Evolutionary conservation across 2,888 invertebrate genomes (phyloP).

Genomic region (Drosophila mettleri): DNA sequence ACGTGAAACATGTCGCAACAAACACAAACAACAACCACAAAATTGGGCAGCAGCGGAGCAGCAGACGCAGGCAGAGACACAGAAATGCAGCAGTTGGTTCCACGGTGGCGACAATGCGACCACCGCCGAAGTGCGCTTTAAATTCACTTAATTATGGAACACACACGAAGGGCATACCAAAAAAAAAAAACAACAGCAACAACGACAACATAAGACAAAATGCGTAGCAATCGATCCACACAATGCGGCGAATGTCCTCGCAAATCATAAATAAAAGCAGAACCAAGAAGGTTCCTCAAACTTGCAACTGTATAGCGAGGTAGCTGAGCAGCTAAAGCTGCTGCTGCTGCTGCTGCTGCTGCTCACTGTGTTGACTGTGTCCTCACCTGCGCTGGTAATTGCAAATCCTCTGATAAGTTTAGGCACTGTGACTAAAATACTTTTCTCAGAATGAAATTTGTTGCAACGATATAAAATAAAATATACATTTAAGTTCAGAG

Average conservation of each 20-base stretch:
- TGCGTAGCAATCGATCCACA: conserved; percentile 50
- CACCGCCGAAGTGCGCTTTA: conserved; percentile 74
- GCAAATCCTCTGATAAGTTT: conserved; percentile 36
- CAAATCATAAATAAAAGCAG: conserved; percentile 77
- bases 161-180: conserved; percentile 82
- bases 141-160: conserved; percentile 84
- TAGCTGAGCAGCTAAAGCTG: not conserved
- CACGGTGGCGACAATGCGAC: conserved; percentile 59
- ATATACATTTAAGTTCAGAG: too few relatives aligned
- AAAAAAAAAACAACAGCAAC: conserved; percentile 20
- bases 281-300: conserved; percentile 38
- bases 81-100: conserved; percentile 28
- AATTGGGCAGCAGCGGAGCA: conserved; percentile 4
- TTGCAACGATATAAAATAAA: too few relatives aligned
- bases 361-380: conserved; percentile 17
- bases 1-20: conserved; percentile 63
- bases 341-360: not conserved
- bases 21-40: conserved; percentile 38
- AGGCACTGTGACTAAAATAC: conserved; percentile 32
- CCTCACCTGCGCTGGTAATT: conserved; percentile 41
- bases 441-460: not conserved
- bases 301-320: conserved; percentile 9
- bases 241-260: conserved; percentile 62
- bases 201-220: conserved; percentile 34
- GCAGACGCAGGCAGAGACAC: conserved; percentile 3